These are phyloP conservation scores for Amphiduros pacificus DNA, from an alignment of 2,888 invertebrate species.

Conservation along the genomic window DNA sequence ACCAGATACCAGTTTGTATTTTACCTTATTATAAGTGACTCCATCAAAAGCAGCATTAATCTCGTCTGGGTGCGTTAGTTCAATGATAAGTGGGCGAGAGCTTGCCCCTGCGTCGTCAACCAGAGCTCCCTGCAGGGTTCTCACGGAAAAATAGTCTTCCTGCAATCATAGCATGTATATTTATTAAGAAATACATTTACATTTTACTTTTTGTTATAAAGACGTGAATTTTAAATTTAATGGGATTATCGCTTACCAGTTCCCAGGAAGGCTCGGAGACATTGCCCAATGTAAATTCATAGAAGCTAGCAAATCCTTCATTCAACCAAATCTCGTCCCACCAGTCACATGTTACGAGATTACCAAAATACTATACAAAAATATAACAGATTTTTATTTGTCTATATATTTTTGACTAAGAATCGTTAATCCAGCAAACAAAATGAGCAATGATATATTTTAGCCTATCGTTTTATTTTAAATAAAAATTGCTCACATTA, in stretches of 20 bases:
- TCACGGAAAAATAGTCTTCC: constrained; percentile 24
- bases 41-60: constrained; percentile 89
- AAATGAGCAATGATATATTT: too few relatives aligned
- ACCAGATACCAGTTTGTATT: too few relatives aligned
- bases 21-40: constrained; percentile 89
- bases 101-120: constrained; percentile 76
- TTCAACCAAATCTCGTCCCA: constrained; percentile 59
- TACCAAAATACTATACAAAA: constrained; percentile 54
- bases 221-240: too few relatives aligned
- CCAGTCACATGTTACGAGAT: constrained; percentile 56
- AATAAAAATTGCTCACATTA: constrained; percentile 71
- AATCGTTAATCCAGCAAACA: too few relatives aligned
- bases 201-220: not conserved
- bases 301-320: constrained; percentile 54
- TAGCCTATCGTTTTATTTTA: too few relatives aligned
- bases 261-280: constrained; percentile 78
- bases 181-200: not conserved
- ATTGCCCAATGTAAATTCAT: constrained; percentile 65
- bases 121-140: constrained; percentile 64
- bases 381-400: too few relatives aligned
- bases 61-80: constrained; percentile 81
- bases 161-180: not conserved
- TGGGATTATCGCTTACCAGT: too few relatives aligned
- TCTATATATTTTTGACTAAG: too few relatives aligned
- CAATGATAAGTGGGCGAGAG: constrained; percentile 87